Conservation (phyloP, 2,888 invertebrate genomes). For the Epinotia ramella region DNA sequence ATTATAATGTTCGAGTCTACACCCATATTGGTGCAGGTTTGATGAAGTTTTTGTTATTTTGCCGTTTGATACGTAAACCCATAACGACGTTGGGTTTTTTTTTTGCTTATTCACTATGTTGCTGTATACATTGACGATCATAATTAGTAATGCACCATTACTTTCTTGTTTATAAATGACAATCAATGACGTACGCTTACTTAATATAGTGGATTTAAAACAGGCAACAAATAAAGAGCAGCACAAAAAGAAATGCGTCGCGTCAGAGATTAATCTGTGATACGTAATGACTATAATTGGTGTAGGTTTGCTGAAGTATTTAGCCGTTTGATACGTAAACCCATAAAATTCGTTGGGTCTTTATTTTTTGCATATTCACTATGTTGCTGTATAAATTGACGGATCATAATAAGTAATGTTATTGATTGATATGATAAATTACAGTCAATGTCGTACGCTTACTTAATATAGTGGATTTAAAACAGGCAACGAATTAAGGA, state of each 20-base stretch:
- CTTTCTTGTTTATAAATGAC: background rate
- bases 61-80: no score
- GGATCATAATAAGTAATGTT: background rate
- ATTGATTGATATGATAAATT: background rate
- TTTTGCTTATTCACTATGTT: background rate
- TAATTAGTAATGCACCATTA: background rate
- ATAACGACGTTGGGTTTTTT: background rate
- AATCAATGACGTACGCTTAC: background rate
- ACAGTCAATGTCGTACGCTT: background rate
- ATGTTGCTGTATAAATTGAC: background rate
- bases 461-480: background rate
- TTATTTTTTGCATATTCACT: background rate
- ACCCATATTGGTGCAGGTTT: no score
- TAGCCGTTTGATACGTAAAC: no score
- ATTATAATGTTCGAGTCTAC: no score
- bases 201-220: background rate
- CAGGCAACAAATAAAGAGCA: background rate
- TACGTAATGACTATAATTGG: no score
- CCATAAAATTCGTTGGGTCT: background rate
- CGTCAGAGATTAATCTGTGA: no score
- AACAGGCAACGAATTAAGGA: conserved; percentile 1
- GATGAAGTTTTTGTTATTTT: no score
- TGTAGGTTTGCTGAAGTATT: no score
- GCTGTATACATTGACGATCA: background rate
- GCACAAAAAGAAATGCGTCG: background rate